Conservation (phyloP, 2,888 invertebrate genomes). For the Hypolimnas misippus region DNA sequence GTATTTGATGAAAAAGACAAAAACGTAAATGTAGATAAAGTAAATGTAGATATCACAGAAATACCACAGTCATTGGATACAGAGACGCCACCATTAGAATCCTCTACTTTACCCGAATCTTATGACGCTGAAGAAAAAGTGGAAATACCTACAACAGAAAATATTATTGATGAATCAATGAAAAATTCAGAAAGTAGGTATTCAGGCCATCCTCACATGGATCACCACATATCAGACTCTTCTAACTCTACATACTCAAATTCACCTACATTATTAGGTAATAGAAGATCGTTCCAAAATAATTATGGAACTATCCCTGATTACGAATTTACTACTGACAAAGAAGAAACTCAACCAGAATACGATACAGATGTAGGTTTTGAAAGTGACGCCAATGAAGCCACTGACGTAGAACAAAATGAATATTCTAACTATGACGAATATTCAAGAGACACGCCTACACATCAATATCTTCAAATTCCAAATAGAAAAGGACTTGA, state of each 20-base stretch:
- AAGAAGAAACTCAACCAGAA: constrained; percentile 64
- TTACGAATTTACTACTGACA: constrained; percentile 69
- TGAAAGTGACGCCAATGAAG: constrained; percentile 66
- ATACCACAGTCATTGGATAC: constrained; percentile 35
- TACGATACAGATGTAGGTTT: constrained; percentile 73
- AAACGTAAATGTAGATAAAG: constrained; percentile 65
- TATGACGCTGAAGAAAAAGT: constrained; percentile 34
- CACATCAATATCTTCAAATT: constrained; percentile 65
- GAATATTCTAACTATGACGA: constrained; percentile 87
- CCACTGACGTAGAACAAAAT: constrained; percentile 74
- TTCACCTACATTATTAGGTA: constrained; percentile 56
- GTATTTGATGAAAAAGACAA: constrained; percentile 72
- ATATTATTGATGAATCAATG: constrained; percentile 50
- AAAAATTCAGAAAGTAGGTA: constrained; percentile 56
- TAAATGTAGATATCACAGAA: constrained; percentile 40
- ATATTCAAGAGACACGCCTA: constrained; percentile 65
- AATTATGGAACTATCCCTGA: constrained; percentile 55
- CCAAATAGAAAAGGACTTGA: constrained; percentile 65
- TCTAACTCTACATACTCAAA: constrained; percentile 45
- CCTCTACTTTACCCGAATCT: constrained; percentile 32
- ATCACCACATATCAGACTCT: constrained; percentile 62
- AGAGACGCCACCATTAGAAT: constrained; percentile 39
- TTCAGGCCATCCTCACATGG: constrained; percentile 64
- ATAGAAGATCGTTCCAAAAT: constrained; percentile 66
- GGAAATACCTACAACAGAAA: constrained; percentile 39